Base-by-base conservation (phyloP, 2,113 vertebrate species). In the Helogale parvula region DNA sequence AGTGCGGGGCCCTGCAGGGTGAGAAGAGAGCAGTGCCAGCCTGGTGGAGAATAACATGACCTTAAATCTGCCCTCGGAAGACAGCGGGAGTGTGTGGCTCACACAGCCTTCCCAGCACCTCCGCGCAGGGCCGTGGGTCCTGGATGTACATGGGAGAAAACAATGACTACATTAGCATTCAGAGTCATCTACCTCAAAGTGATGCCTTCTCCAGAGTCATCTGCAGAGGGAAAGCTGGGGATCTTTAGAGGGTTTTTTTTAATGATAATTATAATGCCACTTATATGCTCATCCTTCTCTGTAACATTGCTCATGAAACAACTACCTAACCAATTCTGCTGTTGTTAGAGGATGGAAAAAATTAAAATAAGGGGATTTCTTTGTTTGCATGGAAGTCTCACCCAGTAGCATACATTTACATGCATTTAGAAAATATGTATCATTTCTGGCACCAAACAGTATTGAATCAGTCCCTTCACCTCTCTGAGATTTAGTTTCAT, bases 141-240 rank as follows among this genome's bases (percentile, higher is more conserved):
- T 60, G 72, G 91, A 82, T 86, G 33, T 2, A 31, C n/a, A 66
- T 0, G 0, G 90, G 68, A 69, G 76, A 77, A 89, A 94, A 93
- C 90, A 96, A 86, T 92, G 86, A 38, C 57, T 38, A 2, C 45
- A 97, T 97, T 97, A 97, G 93, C 81, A 96, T 97, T 93, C 97
- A 86, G 81, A 84, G 33, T 85, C 81, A 68, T 19, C 47, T 65
- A 15, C 45, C 31, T 10, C 93, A 15, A 88, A 94, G 68, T 19
- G 33, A 35, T 85, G 45, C 54, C 66, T 95, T 33, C 54, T 83
- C 84, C 57, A 52, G 63, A 35, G 69, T 66, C 3, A 0, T 57
- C 84, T 88, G 93, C 90, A 95, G 81, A 88, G 93, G 81, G 41
- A 86, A 94, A 81, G 96, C 90, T 93, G 71, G 71, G 93, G 15